A percentile compares a stretch with the other conserved stretches of the same genome.
These are phyloP conservation scores for Aplocera efformata DNA, from an alignment of 2,888 invertebrate genomes.

Conservation along the genomic window DNA sequence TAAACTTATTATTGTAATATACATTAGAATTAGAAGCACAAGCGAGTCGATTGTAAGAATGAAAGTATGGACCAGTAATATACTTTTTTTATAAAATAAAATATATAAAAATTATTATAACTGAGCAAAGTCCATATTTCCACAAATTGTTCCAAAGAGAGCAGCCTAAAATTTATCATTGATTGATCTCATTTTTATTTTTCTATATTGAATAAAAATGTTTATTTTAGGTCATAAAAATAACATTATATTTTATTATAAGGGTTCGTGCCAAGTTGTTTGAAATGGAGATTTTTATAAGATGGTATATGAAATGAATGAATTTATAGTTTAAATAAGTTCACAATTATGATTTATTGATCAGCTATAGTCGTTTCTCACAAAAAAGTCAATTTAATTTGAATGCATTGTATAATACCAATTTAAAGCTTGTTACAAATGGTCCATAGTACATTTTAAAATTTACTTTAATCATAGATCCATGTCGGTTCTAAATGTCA, in stretches of 20 bases:
- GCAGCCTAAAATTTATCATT: conserved; percentile 78
- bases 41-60: conserved; percentile 19
- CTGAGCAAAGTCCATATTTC: conserved; percentile 49
- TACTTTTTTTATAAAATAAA: conserved; percentile 32
- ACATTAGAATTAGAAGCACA: conserved; percentile 9
- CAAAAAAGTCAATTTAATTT: too few species aligned
- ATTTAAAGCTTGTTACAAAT: too few species aligned
- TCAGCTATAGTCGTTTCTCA: too few species aligned
- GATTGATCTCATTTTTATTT: conserved; percentile 79
- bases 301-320: conserved; percentile 45
- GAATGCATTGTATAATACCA: too few species aligned
- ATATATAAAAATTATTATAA: conserved; percentile 24
- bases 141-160: conserved; percentile 78
- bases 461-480: too few species aligned
- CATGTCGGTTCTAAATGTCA: too few species aligned
- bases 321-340: conserved; percentile 37
- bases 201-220: conserved; percentile 68
- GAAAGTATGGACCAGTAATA: conserved; percentile 51
- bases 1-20: conserved; percentile 32
- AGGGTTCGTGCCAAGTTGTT: conserved; percentile 68
- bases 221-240: conserved; percentile 61
- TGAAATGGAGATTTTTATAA: conserved; percentile 55
- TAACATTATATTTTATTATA: conserved; percentile 22
- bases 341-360: conserved; percentile 35
- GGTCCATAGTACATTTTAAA: too few species aligned